Conservation (phyloP, 2,797 vertebrate species). For the Botia almorhae region DNA sequence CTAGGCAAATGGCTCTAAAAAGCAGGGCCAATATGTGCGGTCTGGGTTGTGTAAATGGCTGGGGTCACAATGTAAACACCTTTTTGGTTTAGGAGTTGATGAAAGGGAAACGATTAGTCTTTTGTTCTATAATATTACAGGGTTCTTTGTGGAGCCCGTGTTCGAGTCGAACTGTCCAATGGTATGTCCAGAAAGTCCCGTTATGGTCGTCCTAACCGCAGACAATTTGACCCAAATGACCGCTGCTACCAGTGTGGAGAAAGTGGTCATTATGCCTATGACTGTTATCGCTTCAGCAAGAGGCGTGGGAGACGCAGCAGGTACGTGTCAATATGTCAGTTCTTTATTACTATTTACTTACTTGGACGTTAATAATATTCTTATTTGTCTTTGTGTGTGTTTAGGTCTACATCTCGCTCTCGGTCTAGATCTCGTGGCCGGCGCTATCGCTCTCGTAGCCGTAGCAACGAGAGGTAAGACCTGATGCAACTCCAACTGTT, state of each 20-base stretch:
- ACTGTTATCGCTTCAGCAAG: constrained; percentile 86
- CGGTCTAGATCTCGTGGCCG: constrained; percentile 79
- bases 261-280: constrained; percentile 83
- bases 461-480: constrained; percentile 77
- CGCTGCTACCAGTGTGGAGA: constrained; percentile 86
- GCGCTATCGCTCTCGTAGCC: constrained; percentile 78
- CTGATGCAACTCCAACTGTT: neutral
- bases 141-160: constrained; percentile 81
- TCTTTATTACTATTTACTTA: too few species aligned
- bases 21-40: neutral
- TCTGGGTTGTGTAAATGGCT: neutral
- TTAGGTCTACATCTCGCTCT: constrained; percentile 76
- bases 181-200: constrained; percentile 82
- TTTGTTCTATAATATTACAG: constrained; percentile 59
- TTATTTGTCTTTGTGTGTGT: constrained; percentile 37
- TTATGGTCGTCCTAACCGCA: constrained; percentile 79
- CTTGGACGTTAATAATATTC: too few species aligned
- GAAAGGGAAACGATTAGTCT: neutral
- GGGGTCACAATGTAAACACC: neutral
- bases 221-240: constrained; percentile 83
- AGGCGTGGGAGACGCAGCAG: constrained; percentile 67
- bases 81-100: neutral
- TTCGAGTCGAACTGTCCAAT: constrained; percentile 83
- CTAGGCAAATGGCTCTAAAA: constrained; percentile 5
- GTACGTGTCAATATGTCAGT: constrained; percentile 25